These are phyloP conservation scores for Felis chaus DNA, from an alignment of 2,113 vertebrate species.

Conservation along the genomic window DNA sequence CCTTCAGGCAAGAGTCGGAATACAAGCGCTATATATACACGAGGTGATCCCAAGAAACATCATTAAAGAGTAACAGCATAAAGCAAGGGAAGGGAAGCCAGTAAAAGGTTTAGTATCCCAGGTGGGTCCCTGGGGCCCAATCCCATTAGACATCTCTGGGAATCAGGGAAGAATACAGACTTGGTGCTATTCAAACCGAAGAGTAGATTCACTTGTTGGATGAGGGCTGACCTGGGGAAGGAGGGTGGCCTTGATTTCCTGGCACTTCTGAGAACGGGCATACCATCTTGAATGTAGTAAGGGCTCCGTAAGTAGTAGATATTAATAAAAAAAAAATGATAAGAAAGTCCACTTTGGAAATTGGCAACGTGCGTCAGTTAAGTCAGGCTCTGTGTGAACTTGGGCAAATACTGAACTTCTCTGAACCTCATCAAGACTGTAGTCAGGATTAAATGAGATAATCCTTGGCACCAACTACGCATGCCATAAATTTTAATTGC, in stretches of 20 bases:
- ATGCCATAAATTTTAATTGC: conserved; percentile 66
- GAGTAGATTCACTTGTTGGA: background rate
- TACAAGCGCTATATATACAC: background rate
- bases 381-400: conserved; percentile 31
- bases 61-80: background rate
- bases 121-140: background rate
- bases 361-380: background rate
- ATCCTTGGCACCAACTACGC: conserved; percentile 24
- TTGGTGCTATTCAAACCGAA: background rate
- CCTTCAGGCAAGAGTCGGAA: background rate
- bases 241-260: background rate
- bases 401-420: conserved; percentile 34
- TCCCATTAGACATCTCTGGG: background rate
- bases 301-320: background rate
- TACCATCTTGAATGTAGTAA: background rate
- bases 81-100: background rate
- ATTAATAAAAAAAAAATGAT: background rate
- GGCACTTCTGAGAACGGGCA: background rate
- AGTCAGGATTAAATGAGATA: conserved; percentile 64
- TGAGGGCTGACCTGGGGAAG: background rate
- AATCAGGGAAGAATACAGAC: background rate
- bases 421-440: conserved; percentile 43
- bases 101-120: background rate
- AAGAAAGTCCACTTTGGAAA: background rate
- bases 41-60: background rate